These are phyloP conservation scores for Microctonus aethiopoides DNA, from an alignment of 2,888 invertebrate species.

Conservation along the genomic window DNA sequence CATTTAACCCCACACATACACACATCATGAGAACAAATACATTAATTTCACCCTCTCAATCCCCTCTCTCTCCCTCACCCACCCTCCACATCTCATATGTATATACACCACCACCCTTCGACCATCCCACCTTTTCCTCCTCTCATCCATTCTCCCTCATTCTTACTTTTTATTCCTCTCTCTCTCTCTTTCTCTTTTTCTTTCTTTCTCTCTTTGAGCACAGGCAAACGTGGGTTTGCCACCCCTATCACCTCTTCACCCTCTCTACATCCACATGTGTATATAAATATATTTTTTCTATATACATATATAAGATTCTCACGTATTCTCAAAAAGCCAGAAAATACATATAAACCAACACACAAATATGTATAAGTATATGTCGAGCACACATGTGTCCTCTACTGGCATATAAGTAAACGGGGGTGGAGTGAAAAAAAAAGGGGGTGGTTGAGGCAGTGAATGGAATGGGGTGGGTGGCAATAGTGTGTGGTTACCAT, in stretches of 20 bases:
- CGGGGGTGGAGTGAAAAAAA: constrained; percentile 40
- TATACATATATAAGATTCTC: constrained; percentile 20
- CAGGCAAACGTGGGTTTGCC: constrained; percentile 20
- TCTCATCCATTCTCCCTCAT: background rate
- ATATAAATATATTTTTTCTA: too few species aligned
- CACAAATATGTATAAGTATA: too few species aligned
- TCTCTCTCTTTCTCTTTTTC: constrained; percentile 3
- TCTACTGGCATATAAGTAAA: constrained; percentile 61
- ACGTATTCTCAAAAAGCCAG: constrained; percentile 35
- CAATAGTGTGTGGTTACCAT: constrained; percentile 63
- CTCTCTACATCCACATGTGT: constrained; percentile 17
- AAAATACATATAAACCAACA: too few species aligned
- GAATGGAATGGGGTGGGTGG: constrained; percentile 46
- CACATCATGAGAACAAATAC: constrained; percentile 66
- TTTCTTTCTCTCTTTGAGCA: constrained; percentile 4
- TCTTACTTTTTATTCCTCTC: background rate
- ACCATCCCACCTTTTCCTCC: constrained; percentile 17
- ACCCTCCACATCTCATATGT: constrained; percentile 22
- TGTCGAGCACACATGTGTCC: constrained; percentile 40
- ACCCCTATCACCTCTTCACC: constrained; percentile 23
- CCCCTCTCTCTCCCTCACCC: constrained; percentile 31
- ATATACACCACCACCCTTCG: constrained; percentile 19
- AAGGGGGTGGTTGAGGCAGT: constrained; percentile 13
- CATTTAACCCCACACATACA: too few species aligned
- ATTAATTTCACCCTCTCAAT: constrained; percentile 62